Base-by-base conservation (phyloP, 1,140 invertebrate genomes). In the Anoplolepis gracilipes region DNA sequence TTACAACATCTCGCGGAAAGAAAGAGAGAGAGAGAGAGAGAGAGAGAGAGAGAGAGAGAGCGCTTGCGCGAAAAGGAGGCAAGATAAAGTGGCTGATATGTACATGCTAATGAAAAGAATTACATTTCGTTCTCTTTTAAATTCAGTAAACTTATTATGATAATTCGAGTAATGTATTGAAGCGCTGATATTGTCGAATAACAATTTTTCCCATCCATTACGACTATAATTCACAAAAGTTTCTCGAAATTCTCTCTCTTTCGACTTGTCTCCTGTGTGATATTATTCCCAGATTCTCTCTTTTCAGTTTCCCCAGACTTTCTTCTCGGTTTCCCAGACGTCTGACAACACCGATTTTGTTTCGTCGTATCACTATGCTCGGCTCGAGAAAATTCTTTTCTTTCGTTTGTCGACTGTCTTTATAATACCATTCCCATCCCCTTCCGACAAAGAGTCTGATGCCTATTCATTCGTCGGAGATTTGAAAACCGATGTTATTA, bases 401-500 rank as follows among this genome's bases (percentile, higher is more conserved):
- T 72, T 36, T 6, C 49, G 67, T 25, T 55, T 82, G 39, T 42
- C 77, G 64, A 79, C 67, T 55, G 42, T 49, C 62, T 61, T 73
- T 42, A 19, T 49, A 82, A 73, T 73, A 59, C 36, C 33, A 11
- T 33, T 61, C 36, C 1, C 36, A 13, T 1, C 42, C 42, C 10
- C 46, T 49, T 19, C 30, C 55, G 53, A 42, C 67, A 79, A 79
- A 79, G 42, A 79, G 42, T 79, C 67, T 33, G 67, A 82, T 82
- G 78, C 53, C 67, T 82, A 82, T 82, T 82, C 78, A 82, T 82
- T 82, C 78, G 53, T 5, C 16, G 67, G 78, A 49, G 46, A 82
- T 82, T 82, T 73, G 67, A 79, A 62, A 59, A 82, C 67, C 78
- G 53, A 73, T 73, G 67, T 82, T 82, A 82, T 82, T 72, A 82